Base-by-base conservation (phyloP, 1,140 invertebrate genomes). In the Apis florea region DNA sequence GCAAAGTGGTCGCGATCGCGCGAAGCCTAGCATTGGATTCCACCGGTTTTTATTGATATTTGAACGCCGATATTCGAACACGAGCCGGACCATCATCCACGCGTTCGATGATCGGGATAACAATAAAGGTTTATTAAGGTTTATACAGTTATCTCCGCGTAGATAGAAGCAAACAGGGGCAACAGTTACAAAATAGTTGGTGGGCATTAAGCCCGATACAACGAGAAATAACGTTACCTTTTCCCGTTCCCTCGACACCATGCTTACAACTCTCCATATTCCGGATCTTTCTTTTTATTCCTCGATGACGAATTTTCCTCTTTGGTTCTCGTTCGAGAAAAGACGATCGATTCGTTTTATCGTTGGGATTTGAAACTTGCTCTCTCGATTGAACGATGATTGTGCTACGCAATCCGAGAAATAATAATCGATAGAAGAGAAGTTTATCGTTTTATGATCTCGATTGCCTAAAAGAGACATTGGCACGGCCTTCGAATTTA, bases 31-130 rank as follows among this genome's bases (percentile, higher is more conserved):
- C 76, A 56, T 84, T 85, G 76, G 31, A 40, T 40, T n/a, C n/a
- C 63, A 51, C 72, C 73, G 78, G 70, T 77, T 77, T 78, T 80
- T 84, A 90, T 90, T 83, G 89, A 89, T 89, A 88, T 89, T 84
- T 85, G 80, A 89, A 88, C 69, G 78, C 31, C 61, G 58, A 82
- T 59, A 59, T 73, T 73, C 40, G 31, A 80, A 68, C 61, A 63
- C 54, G 6, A 40, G 31, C 4, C 63, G 68, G 40, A 64, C 56
- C 72, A 70, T 80, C 76, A 26, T 12, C 47, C 3, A 11, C 17
- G 51, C 17, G 49, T 31, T 31, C 9, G 47, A 69, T 64, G 2
- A 49, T 54, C 59, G 15, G 40, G 53, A 75, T 79, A 83, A 85
- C 63, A 81, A 4, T 85, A 85, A 86, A 86, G 74, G 63, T 59